phyloP scores from a whole-genome alignment of 2,113 vertebrate species.

The Anser cygnoides region DNA sequence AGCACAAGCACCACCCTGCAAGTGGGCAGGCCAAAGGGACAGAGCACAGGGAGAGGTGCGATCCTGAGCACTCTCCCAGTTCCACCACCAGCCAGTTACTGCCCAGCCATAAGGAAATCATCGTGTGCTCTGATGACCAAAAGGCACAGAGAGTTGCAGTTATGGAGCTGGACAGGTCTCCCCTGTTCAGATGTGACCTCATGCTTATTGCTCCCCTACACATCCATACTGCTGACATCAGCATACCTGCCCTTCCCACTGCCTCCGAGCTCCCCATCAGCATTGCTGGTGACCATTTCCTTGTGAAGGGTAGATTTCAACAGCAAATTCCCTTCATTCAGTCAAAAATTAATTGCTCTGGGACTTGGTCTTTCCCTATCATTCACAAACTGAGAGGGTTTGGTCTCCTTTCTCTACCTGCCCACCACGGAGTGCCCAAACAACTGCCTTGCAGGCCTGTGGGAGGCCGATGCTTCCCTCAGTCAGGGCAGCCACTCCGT shows the following conservation, averaged over 20 bases:
- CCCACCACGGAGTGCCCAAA: background rate
- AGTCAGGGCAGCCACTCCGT: background rate
- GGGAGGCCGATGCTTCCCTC: background rate
- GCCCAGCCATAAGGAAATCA: background rate
- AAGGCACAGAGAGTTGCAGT: background rate
- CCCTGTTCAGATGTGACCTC: rapidly evolving
- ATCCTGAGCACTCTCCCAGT: rapidly evolving
- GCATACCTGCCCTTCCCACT: background rate
- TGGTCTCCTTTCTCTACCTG: background rate
- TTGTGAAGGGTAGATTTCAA: background rate
- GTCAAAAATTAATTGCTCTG: background rate
- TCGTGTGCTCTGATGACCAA: background rate
- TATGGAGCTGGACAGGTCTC: rapidly evolving
- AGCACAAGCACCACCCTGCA: background rate
- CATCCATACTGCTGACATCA: background rate
- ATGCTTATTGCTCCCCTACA: rapidly evolving
- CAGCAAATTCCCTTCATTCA: background rate
- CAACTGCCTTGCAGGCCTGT: background rate
- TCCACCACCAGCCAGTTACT: too few species aligned
- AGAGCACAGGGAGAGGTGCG: background rate
- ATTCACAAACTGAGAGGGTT: background rate
- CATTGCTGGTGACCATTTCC: background rate
- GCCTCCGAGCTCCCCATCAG: background rate
- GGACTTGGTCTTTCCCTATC: background rate
- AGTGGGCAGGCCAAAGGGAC: background rate